Conservation (phyloP, 2,797 vertebrate species). For the Chelmon rostratus region DNA sequence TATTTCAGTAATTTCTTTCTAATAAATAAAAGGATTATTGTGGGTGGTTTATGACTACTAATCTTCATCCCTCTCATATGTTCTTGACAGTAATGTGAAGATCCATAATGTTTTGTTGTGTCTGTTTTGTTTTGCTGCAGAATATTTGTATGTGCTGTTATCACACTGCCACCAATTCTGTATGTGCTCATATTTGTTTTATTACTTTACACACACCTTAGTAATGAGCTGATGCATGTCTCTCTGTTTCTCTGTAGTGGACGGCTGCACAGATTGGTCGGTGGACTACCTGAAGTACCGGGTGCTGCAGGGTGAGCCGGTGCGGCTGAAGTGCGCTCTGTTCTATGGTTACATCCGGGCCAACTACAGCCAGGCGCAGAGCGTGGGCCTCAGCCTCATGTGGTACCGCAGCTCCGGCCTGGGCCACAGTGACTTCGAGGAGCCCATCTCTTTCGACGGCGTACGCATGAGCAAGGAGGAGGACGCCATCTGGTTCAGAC, state of each 20-base stretch:
- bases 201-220: not conserved
- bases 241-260: conserved; percentile 84
- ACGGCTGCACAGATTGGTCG: conserved; percentile 99
- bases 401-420: conserved; percentile 98
- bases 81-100: conserved; percentile 1
- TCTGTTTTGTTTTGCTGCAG: not conserved
- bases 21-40: conserved; percentile 33
- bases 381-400: conserved; percentile 98
- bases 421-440: conserved; percentile 94
- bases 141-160: conserved; percentile 14
- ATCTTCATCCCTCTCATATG: conserved; percentile 27
- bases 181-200: conserved; percentile 11
- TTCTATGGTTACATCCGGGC: conserved; percentile 99
- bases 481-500: conserved; percentile 98
- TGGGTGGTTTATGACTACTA: conserved; percentile 34
- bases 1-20: conserved; percentile 18
- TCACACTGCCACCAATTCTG: not conserved
- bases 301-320: conserved; percentile 96
- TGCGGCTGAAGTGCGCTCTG: conserved; percentile 97
- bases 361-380: conserved; percentile 97
- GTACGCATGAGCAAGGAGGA: conserved; percentile 99
- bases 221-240: conserved; percentile 10
- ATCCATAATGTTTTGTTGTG: conserved; percentile 10
- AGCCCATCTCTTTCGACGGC: conserved; percentile 98
- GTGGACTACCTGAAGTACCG: conserved; percentile 98